phyloP scores from a whole-genome alignment of 2,797 vertebrate genomes.

The Galaxias olidus region DNA sequence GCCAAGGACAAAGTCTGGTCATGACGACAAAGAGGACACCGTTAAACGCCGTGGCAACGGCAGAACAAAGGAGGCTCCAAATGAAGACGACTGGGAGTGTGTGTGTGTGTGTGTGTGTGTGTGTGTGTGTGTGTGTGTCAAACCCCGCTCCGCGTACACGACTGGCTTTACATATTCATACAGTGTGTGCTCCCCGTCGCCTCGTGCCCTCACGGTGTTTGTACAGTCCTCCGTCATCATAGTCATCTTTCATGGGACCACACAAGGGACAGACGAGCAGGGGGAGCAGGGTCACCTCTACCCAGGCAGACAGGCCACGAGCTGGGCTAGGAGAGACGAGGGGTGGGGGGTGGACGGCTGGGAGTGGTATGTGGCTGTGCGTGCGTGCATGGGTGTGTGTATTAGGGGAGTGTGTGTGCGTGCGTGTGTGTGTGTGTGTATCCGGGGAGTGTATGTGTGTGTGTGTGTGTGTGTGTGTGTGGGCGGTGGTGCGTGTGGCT shows the following conservation, averaged over 20 bases:
- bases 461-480: background rate
- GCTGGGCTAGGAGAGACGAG: slow-evolving; percentile 18
- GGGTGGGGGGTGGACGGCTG: slow-evolving; percentile 18
- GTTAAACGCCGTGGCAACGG: slow-evolving; percentile 9
- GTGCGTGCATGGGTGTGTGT: background rate
- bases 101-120: background rate
- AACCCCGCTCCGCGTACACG: slow-evolving; percentile 6
- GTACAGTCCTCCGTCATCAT: slow-evolving; percentile 8
- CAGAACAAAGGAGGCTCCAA: background rate
- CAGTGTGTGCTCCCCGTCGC: background rate
- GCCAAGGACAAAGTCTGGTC: slow-evolving; percentile 43
- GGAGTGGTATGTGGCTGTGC: background rate
- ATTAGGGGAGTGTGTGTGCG: too few relatives aligned
- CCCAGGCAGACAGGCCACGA: slow-evolving; percentile 21
- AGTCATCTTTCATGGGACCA: slow-evolving; percentile 15
- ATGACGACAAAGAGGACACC: slow-evolving; percentile 35
- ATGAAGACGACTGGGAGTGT: background rate
- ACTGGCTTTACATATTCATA: slow-evolving; percentile 8
- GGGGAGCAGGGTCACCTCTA: slow-evolving; percentile 44
- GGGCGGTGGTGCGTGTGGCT: slow-evolving; percentile 7
- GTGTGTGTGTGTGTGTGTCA: background rate
- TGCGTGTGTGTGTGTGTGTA: background rate
- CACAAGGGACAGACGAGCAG: slow-evolving; percentile 16
- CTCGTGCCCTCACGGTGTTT: slow-evolving; percentile 2
- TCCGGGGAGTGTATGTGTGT: background rate